These are phyloP conservation scores for Pseudomugil gertrudae DNA, from an alignment of 2,797 vertebrate genomes.

Conservation along the genomic window DNA sequence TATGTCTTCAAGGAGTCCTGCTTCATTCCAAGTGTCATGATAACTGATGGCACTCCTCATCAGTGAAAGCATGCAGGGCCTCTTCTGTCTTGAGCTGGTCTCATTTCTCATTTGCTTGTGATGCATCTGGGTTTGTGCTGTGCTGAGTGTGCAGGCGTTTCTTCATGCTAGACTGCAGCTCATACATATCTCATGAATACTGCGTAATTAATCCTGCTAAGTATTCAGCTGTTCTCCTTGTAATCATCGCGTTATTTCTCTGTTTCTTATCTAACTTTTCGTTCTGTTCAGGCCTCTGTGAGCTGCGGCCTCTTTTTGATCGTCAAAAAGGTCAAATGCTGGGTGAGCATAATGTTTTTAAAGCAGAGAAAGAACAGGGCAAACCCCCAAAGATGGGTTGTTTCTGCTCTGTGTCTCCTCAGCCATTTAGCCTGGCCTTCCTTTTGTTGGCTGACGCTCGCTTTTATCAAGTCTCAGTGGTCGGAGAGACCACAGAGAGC, in stretches of 20 bases:
- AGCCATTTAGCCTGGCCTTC: conserved; percentile 28
- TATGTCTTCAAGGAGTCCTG: conserved; percentile 47
- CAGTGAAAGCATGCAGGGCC: conserved; percentile 25
- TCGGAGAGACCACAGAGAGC: conserved; percentile 44
- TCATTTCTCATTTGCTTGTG: conserved; percentile 34
- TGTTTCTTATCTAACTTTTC: conserved; percentile 21
- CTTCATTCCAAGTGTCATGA: conserved; percentile 40
- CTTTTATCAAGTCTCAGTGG: conserved; percentile 40
- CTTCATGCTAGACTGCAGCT: conserved; percentile 30
- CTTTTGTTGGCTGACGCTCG: conserved; percentile 22
- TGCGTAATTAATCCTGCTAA: conserved; percentile 58
- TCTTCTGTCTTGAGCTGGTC: conserved; percentile 35
- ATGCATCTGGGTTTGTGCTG: conserved; percentile 21
- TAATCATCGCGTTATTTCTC: conserved; percentile 35
- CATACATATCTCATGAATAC: conserved; percentile 23
- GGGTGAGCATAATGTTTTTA: conserved; percentile 28
- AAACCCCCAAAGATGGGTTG: conserved; percentile 27
- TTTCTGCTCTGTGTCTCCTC: conserved; percentile 25
- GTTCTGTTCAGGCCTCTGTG: conserved; percentile 9
- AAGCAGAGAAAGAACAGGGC: conserved; percentile 38
- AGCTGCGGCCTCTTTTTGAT: conserved; percentile 39
- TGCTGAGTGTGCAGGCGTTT: conserved; percentile 46
- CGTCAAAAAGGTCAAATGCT: conserved; percentile 53
- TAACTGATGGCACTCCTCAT: conserved; percentile 39
- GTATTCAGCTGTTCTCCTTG: conserved; percentile 38